Conservation (phyloP, 2,797 vertebrate species). For the Spondyliosoma cantharus region DNA sequence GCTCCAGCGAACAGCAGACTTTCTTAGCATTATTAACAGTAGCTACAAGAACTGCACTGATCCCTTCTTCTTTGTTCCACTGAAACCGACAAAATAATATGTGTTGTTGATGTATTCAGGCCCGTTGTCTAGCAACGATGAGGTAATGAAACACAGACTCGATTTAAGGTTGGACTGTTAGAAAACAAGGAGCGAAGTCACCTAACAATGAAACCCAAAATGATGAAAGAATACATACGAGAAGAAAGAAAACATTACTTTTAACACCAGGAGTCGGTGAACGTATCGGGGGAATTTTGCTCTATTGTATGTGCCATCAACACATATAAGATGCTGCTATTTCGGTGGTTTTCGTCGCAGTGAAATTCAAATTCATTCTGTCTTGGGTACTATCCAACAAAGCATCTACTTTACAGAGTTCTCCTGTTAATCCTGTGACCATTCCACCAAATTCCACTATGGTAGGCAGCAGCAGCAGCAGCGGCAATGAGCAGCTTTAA, state of each 20-base stretch:
- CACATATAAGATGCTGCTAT: no score
- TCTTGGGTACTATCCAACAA: neutral
- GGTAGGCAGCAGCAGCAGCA: neutral
- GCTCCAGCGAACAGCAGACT: neutral
- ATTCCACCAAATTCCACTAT: constrained; percentile 4
- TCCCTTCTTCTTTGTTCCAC: constrained; percentile 36
- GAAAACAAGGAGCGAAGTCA: constrained; percentile 36
- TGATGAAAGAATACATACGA: neutral
- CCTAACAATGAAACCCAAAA: constrained; percentile 18
- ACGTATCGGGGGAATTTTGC: no score
- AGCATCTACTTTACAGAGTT: neutral
- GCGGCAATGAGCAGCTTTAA: neutral
- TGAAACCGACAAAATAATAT: constrained; percentile 13
- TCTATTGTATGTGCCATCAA: no score
- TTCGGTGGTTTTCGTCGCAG: neutral
- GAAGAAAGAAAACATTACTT: no score
- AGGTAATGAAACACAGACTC: constrained; percentile 56
- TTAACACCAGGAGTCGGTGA: no score
- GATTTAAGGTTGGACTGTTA: constrained; percentile 37
- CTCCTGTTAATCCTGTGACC: neutral
- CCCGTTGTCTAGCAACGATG: constrained; percentile 47
- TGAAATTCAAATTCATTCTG: neutral
- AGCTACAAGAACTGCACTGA: neutral
- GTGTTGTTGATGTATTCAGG: constrained; percentile 43
- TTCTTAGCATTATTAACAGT: neutral